A percentile compares a stretch with the other conserved stretches of the same genome.
phyloP scores from a whole-genome alignment of 2,888 invertebrate genomes.

The Pandemis heparana region DNA sequence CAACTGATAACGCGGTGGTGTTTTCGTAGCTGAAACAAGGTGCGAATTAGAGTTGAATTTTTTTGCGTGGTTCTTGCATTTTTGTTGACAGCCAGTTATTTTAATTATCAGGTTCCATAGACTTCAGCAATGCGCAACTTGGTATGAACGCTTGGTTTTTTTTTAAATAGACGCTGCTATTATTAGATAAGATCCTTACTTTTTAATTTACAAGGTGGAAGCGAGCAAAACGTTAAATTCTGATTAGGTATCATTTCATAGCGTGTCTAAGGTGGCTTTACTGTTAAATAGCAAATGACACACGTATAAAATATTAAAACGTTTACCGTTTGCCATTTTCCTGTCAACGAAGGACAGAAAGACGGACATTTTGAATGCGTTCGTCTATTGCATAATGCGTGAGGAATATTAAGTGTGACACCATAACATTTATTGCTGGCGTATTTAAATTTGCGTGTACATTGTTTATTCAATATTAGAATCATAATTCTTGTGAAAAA shows the following conservation, averaged over 20 bases:
- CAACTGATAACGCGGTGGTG: neutral
- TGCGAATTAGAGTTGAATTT: neutral
- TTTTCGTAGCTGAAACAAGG: constrained; percentile 11
- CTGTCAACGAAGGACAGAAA: constrained; percentile 43
- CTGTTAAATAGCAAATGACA: constrained; percentile 16
- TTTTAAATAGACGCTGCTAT: too few relatives aligned
- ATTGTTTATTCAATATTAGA: constrained; percentile 4
- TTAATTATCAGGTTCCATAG: neutral
- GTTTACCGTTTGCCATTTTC: constrained; percentile 43
- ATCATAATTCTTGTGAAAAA: constrained; percentile 5
- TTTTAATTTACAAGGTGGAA: too few relatives aligned
- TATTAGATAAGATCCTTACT: too few relatives aligned
- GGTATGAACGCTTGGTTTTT: too few relatives aligned
- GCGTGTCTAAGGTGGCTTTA: neutral
- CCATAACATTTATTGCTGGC: constrained; percentile 38
- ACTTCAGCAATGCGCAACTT: neutral
- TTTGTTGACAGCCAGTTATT: constrained; percentile 24
- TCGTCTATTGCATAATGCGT: constrained; percentile 40
- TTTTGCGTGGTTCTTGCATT: constrained; percentile 1
- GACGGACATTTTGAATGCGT: constrained; percentile 44
- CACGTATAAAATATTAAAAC: constrained; percentile 40
- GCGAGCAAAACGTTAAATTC: too few relatives aligned
- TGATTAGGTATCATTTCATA: neutral
- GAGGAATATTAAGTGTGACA: constrained; percentile 40
- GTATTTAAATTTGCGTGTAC: constrained; percentile 4